Conservation (phyloP, 30 jellyfish, hydroid and myxozoan species). For the Haliclystus octoradiatus region DNA sequence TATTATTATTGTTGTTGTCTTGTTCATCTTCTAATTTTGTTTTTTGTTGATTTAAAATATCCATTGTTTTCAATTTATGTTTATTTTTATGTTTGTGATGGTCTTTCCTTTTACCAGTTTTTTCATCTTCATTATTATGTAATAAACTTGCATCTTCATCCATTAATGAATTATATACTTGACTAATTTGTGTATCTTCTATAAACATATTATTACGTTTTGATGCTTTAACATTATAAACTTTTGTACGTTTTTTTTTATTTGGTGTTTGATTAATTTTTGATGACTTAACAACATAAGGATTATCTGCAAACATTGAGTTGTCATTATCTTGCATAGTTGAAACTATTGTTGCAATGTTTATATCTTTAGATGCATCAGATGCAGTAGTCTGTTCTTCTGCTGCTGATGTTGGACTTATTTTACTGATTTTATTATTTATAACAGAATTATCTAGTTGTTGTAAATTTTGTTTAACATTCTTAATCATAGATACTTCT, state of each 20-base stretch:
- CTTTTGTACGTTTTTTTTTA: background rate
- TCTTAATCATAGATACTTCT: background rate
- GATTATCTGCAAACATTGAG: background rate
- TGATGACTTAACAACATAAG: background rate
- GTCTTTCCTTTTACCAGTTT: background rate
- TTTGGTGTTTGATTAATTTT: background rate
- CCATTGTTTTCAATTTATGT: background rate
- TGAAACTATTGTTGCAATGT: background rate
- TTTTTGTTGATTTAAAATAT: background rate
- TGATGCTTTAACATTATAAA: background rate
- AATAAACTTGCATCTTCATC: constrained; percentile 26
- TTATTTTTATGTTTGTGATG: too few species aligned
- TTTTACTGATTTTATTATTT: too few species aligned
- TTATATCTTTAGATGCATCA: background rate
- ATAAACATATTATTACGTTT: background rate
- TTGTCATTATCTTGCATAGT: background rate
- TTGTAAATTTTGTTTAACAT: background rate
- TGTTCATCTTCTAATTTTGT: constrained; percentile 31
- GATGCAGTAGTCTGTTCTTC: too few species aligned
- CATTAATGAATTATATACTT: constrained; percentile 31
- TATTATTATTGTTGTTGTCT: background rate
- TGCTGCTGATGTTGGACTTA: background rate
- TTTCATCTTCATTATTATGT: background rate
- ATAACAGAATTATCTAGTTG: background rate
- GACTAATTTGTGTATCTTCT: background rate